These are phyloP conservation scores for Trachemys scripta DNA, from an alignment of 2,113 vertebrate genomes.

Conservation along the genomic window DNA sequence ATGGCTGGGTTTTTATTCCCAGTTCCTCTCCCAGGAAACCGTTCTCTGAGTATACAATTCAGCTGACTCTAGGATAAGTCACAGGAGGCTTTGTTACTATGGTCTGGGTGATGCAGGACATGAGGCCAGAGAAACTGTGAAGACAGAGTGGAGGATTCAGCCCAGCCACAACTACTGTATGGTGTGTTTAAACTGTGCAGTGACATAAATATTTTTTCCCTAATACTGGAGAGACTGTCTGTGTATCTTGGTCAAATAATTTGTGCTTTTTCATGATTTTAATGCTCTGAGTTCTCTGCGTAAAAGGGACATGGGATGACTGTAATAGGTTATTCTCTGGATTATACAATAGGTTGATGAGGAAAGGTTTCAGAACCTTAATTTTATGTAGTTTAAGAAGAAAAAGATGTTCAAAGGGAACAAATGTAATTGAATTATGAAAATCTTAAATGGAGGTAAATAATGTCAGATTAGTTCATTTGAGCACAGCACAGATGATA, in stretches of 20 bases:
- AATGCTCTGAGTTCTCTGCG: background rate
- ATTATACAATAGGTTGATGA: background rate
- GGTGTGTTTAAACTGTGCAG: background rate
- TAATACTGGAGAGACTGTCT: background rate
- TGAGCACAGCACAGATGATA: background rate
- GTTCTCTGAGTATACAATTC: background rate
- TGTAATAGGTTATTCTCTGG: conserved; percentile 6
- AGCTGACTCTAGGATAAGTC: background rate
- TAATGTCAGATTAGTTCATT: conserved; percentile 2
- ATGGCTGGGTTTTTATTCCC: background rate
- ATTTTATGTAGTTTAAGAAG: background rate
- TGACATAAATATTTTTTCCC: background rate
- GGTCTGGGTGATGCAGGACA: background rate
- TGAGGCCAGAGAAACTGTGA: background rate
- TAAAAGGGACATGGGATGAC: background rate
- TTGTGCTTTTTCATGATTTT: background rate
- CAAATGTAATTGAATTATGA: conserved; percentile 5
- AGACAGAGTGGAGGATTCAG: background rate
- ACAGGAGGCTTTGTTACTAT: background rate
- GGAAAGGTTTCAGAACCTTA: conserved; percentile 12
- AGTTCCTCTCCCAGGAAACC: background rate
- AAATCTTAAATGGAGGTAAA: background rate
- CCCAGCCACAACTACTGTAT: background rate
- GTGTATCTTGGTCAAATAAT: background rate
- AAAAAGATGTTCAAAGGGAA: conserved; percentile 13